These are phyloP conservation scores for Priocnemis perturbator DNA, from an alignment of 2,888 invertebrate genomes.

Conservation along the genomic window DNA sequence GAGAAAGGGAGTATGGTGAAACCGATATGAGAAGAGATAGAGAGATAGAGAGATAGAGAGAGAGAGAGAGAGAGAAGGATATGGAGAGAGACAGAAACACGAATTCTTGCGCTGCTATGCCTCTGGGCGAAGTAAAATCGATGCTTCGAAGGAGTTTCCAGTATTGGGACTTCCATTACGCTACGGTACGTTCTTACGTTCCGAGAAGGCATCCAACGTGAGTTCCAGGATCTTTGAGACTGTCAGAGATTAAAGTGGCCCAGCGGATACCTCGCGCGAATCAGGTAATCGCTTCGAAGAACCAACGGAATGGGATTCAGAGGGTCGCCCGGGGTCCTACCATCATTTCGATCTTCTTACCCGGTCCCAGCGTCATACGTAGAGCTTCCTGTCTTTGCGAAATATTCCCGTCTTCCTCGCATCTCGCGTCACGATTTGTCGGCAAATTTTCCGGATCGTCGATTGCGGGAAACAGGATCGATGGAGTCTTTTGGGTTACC, in stretches of 20 bases:
- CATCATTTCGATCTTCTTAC: too few relatives aligned
- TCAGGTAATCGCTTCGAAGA: conserved; percentile 23
- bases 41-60: background rate
- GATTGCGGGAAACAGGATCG: too few relatives aligned
- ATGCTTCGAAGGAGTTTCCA: conserved; percentile 23
- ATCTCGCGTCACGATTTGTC: too few relatives aligned
- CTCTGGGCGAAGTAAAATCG: conserved; percentile 7
- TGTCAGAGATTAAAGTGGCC: conserved; percentile 41
- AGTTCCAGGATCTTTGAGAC: conserved; percentile 22
- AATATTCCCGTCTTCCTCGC: too few relatives aligned
- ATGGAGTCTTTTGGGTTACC: too few relatives aligned
- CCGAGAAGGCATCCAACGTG: conserved; percentile 16
- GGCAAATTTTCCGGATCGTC: too few relatives aligned
- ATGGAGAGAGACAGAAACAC: background rate
- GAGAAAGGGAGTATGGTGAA: conserved; percentile 7
- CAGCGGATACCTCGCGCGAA: conserved; percentile 13
- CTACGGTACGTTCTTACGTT: conserved; percentile 25
- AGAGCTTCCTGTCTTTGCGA: too few relatives aligned
- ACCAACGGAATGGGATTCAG: background rate
- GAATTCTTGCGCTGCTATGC: too few relatives aligned
- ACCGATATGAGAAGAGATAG: background rate
- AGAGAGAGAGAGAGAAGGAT: background rate
- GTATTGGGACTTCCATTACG: conserved; percentile 40
- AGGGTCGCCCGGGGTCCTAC: too few relatives aligned
- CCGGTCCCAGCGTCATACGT: too few relatives aligned